Evolutionary conservation across 1,140 invertebrate genomes (phyloP).

Genomic region (Cephus cinctus): DNA sequence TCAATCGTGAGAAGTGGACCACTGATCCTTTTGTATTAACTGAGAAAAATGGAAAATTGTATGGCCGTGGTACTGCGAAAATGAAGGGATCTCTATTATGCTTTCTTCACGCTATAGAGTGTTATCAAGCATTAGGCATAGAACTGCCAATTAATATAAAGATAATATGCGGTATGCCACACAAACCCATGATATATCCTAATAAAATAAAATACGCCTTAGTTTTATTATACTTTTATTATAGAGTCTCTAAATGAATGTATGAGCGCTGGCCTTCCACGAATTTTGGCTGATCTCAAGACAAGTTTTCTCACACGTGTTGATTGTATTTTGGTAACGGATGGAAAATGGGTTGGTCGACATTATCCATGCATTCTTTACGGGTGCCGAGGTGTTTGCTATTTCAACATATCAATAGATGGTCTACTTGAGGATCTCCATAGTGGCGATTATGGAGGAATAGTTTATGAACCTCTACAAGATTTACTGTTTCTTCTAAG

Average conservation of each 20-base stretch:
- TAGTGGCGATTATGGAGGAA: conserved; percentile 65
- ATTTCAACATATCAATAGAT: conserved; percentile 62
- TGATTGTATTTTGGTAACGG: conserved; percentile 65
- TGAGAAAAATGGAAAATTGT: conserved; percentile 21
- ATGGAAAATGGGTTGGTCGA: conserved; percentile 71
- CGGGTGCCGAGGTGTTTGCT: conserved; percentile 64
- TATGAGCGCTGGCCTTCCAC: conserved; percentile 50
- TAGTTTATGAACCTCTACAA: conserved; percentile 57
- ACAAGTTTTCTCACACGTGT: conserved; percentile 56
- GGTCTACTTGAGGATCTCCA: conserved; percentile 63
- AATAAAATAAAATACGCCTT: no score
- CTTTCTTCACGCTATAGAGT: conserved; percentile 41
- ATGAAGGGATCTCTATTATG: conserved; percentile 39
- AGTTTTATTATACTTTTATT: conserved; percentile 22
- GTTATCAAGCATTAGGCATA: conserved; percentile 48
- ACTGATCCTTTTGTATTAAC: conserved; percentile 32
- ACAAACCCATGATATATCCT: no score
- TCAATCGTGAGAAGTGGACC: conserved; percentile 27
- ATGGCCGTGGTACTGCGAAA: conserved; percentile 29
- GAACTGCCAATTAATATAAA: conserved; percentile 65
- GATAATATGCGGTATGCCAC: conserved; percentile 45
- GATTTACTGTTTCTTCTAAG: conserved; percentile 56
- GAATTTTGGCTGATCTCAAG: conserved; percentile 59
- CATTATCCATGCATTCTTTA: conserved; percentile 67
- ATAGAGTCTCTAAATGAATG: conserved; percentile 67